Base-by-base conservation (phyloP, 2,888 invertebrate species). In the Metopia argyrocephala region DNA sequence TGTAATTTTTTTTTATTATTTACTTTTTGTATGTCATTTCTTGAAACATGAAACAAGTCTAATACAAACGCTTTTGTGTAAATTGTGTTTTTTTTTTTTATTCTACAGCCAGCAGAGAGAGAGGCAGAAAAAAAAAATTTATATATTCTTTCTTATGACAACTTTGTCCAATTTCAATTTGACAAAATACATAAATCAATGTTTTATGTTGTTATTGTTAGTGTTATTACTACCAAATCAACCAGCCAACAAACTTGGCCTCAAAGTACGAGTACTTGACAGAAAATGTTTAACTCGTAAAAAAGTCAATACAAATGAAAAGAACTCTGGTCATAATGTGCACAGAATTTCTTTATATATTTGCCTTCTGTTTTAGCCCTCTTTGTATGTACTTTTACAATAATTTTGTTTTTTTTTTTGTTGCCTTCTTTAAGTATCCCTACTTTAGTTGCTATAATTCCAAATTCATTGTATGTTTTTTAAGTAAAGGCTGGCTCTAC, bases 131-230 rank as follows among this genome's bases (percentile, higher is more conserved):
- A 52, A 50, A 27, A 52, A 50, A 76, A 31, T n/a, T n/a, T n/a
- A n/a, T 23, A 27, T 46, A 61, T 18, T 61, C 69, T 62, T 52
- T 81, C 79, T 85, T 85, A 84, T 83, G 85, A 84, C 84, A 84
- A 84, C 83, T 85, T 83, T 84, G 83, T 84, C 83, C 85, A 84
- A 85, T 83, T 85, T 85, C 83, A 84, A 84, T 82, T 78, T 82
- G 78, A 80, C 78, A 80, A 85, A 84, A 85, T 84, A 84, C 85
- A 85, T 85, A 85, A 85, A 85, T 85, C 84, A 85, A 78, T 82
- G 76, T 80, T 83, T 83, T 84, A 81, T 76, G 70, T 75, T 78
- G 65, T 81, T 81, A 74, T 81, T 81, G 65, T 71, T 68, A 73
- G 62, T n/a, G n/a, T 73, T 75, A 38, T 62, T 73, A 52, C 74